A percentile compares a stretch with the other conserved stretches of the same genome.
Evolutionary conservation across 2,888 invertebrate species (phyloP).

Genomic region (Ennomos erosarius): DNA sequence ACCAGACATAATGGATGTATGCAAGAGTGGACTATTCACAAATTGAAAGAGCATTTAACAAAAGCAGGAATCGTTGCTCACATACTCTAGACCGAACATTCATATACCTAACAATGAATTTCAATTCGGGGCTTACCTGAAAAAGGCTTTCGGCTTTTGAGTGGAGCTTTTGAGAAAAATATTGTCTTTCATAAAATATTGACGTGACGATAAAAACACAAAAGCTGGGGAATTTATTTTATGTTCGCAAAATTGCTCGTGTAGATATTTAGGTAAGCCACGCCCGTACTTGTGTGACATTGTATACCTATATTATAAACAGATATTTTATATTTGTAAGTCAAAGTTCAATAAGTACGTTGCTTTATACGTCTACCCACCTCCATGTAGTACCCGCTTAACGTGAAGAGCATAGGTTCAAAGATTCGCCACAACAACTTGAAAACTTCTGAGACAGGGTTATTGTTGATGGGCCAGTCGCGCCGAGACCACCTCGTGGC

Average conservation of each 20-base stretch:
- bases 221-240: slow-evolving; percentile 4
- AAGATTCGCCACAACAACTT: slow-evolving; percentile 74
- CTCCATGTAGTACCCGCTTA: slow-evolving; percentile 76
- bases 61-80: slow-evolving; percentile 6
- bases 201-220: slow-evolving; percentile 1
- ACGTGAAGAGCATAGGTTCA: slow-evolving; percentile 77
- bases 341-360: too few species aligned
- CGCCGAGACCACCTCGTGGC: slow-evolving; percentile 75
- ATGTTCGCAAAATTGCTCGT: background rate
- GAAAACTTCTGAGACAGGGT: slow-evolving; percentile 74
- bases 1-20: slow-evolving; percentile 4
- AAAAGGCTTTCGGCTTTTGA: slow-evolving; percentile 9
- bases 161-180: slow-evolving; percentile 9
- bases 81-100: slow-evolving; percentile 9
- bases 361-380: slow-evolving; percentile 46
- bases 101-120: slow-evolving; percentile 29
- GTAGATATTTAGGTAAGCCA: too few species aligned
- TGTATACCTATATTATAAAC: too few species aligned
- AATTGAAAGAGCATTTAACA: slow-evolving; percentile 11
- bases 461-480: slow-evolving; percentile 71
- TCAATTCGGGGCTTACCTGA: slow-evolving; percentile 16
- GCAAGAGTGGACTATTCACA: slow-evolving; percentile 3
- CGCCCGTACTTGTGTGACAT: too few species aligned
- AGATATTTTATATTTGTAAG: too few species aligned
- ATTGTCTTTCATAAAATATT: slow-evolving; percentile 12